Base-by-base conservation (phyloP, 2,113 vertebrate genomes). In the Mesitornis unicolor region DNA sequence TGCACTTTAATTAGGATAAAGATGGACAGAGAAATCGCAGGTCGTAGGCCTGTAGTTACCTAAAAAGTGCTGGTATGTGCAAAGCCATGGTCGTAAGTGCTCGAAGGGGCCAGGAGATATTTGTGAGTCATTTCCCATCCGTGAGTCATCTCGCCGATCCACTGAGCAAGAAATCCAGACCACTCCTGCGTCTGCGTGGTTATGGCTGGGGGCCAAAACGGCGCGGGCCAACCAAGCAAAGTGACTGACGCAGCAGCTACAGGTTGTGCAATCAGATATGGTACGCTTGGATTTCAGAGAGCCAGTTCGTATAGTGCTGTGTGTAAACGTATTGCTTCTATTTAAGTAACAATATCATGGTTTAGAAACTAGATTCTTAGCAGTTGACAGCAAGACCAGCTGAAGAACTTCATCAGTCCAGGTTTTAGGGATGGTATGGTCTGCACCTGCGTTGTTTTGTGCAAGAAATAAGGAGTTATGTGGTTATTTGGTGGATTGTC, bases 391-490 rank as follows among this genome's bases (percentile, higher is more conserved):
- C 7, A 4, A 48, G 68, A 57, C 16, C 65, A 29, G 35, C 57
- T 40, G 82, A 79, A 60, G 70, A 35, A 9, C 25, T 50, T 45
- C 8, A 1, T 54, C 12, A 24, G 40, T 7, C 14, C 16, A 10
- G 85, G 61, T 54, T 61, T 56, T 36, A 45, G 78, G 14, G 45
- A 6, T 45, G 70, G 16, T 3, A 0, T 0, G 36, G 28, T 28
- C 53, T 4, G 1, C 5, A 4, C 29, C 19, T 40, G 20, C 1
- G 1, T 26, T 2, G 2, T 31, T 68, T 60, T 29, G 28, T 13
- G 4, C 57, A 9, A 20, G n/a, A 0, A 6, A 24, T 21, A 2
- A 1, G 33, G 31, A n/a, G 31, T 13, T 38, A 2, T 36, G 69
- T 35, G 73, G 54, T 42, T n/a, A n/a, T n/a, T n/a, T n/a, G n/a